Conservation (phyloP, 2,888 invertebrate genomes). For the Alcis repandata region DNA sequence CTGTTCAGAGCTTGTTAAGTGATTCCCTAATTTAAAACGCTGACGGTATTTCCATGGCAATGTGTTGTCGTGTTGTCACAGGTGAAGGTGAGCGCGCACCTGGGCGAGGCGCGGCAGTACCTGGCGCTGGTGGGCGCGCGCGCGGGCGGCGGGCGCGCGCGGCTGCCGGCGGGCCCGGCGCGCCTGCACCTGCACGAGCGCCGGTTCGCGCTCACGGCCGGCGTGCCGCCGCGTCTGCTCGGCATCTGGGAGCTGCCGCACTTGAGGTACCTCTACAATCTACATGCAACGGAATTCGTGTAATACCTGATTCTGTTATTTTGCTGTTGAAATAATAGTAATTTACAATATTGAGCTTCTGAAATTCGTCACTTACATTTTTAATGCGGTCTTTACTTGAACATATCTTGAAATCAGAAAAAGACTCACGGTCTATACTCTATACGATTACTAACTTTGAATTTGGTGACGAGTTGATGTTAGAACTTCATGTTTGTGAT, state of each 20-base stretch:
- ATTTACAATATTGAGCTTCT: too few species aligned
- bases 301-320: too few species aligned
- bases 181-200: slow-evolving; percentile 93
- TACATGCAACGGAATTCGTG: background rate
- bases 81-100: slow-evolving; percentile 72
- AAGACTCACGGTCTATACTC: background rate
- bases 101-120: slow-evolving; percentile 72
- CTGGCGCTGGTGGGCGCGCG: slow-evolving; percentile 66
- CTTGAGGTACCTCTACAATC: slow-evolving; percentile 79
- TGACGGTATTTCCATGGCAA: too few species aligned
- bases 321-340: too few species aligned
- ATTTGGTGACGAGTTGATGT: background rate
- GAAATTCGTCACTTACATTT: too few species aligned
- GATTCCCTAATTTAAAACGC: too few species aligned
- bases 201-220: slow-evolving; percentile 92
- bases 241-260: slow-evolving; percentile 90
- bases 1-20: too few species aligned
- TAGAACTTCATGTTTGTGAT: background rate
- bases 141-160: slow-evolving; percentile 56
- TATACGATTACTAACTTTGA: background rate
- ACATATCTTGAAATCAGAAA: background rate
- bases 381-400: too few species aligned
- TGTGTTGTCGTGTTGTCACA: slow-evolving; percentile 42
- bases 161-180: slow-evolving; percentile 92
- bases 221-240: slow-evolving; percentile 92